Evolutionary conservation across 2,888 invertebrate species (phyloP), one percentile per base, ranked within the genome.

Genomic region (Liposcelis brunnea): DNA sequence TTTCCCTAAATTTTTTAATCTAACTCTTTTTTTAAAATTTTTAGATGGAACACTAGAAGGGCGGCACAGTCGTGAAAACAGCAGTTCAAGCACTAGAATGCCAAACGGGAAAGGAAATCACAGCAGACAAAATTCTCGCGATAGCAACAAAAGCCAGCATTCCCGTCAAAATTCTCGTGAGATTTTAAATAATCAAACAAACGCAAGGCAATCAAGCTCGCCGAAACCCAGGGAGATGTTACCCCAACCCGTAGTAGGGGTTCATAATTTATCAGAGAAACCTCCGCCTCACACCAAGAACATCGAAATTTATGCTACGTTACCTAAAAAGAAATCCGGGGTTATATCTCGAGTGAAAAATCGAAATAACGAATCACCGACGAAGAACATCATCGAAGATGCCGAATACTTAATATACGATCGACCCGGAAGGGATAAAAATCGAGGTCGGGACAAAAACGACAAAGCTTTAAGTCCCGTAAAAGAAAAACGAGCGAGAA

Each of bases 251-350:
- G 40, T 40, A 15, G 11, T 40, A 5, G 40, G 40, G 7, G 19
- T 40, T 21, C 40, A 40, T 19, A 21, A 40, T 40, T 21, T 40
- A 10, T 40, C 56, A 48, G 69, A 61, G 57, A 67, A 65, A 51
- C 26, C 26, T 6, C 26, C 26, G 47, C 46, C 16, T 44, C 54
- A 26, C 52, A 64, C 55, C 16, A 78, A 78, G 56, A 85, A 73
- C 52, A 89, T 89, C 48, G 89, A 89, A 65, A 87, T 90, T 51
- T 90, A 90, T 59, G 90, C 89, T 0, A 90, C 90, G 0, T 62
- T 90, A 26, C 90, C 90, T 1, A 89, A 89, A 62, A 87, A 84
- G 63, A 86, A 85, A 56, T 75, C 77, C 37, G 58, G 57, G 42
- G 56, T 60, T 26, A 53, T 50, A 26, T 49, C 51, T 5, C 44